A percentile compares a stretch with the other conserved stretches of the same genome.
phyloP scores from a whole-genome alignment of 2,888 invertebrate species.

The Polydrusus cervinus region DNA sequence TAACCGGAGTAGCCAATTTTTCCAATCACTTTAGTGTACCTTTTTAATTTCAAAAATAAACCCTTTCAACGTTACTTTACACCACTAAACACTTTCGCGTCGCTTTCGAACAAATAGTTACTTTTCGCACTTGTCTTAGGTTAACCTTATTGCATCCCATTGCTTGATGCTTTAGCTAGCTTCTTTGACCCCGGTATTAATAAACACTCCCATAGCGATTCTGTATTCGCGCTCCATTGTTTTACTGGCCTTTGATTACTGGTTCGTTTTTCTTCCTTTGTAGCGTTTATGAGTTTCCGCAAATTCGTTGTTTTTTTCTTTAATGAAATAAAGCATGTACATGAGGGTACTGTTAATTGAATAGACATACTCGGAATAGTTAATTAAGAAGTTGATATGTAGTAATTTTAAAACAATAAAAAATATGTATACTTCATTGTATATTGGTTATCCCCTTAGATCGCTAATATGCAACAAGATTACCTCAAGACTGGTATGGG shows the following conservation, averaged over 20 bases:
- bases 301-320: slow-evolving; percentile 34
- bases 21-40: no score
- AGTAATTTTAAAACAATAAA: no score
- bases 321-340: slow-evolving; percentile 19
- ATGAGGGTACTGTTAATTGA: slow-evolving; percentile 30
- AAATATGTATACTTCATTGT: no score
- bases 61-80: no score
- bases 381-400: background rate
- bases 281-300: slow-evolving; percentile 46
- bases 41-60: no score
- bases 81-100: no score
- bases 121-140: background rate
- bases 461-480: no score
- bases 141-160: slow-evolving; percentile 42
- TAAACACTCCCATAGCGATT: slow-evolving; percentile 61
- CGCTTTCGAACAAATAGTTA: no score
- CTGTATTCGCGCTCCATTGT: slow-evolving; percentile 59
- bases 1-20: no score
- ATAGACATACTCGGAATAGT: slow-evolving; percentile 15
- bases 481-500: no score
- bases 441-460: no score
- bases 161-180: slow-evolving; percentile 56
- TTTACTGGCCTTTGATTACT: slow-evolving; percentile 58
- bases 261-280: slow-evolving; percentile 34
- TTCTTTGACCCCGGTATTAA: slow-evolving; percentile 63